Base-by-base conservation (phyloP, 1,140 invertebrate species). In the Scaptomyza graminum region DNA sequence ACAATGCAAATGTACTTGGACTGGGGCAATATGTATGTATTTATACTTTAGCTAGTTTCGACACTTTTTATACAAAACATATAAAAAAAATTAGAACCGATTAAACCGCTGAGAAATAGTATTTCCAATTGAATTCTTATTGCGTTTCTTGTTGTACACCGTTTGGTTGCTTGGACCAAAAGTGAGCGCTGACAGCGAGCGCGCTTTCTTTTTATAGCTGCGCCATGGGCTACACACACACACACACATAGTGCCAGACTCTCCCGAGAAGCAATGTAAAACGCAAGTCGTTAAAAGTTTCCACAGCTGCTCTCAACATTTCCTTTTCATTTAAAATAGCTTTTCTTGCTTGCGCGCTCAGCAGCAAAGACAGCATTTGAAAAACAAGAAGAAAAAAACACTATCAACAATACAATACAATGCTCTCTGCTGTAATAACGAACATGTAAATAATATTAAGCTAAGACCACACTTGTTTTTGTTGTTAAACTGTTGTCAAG, bases 151-250 rank as follows among this genome's bases (percentile, higher is more conserved):
- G 63, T 43, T 81, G 72, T 75, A 70, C 70, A 79, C 78, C 81
- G 81, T 76, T 87, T 83, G 84, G 76, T 88, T 51, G 82, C 74
- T 82, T 78, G 18, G 75, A 87, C 83, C 84, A 89, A 89, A 83
- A 88, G 83, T 88, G 83, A 88, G 83, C 79, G 76, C 79, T 71
- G 79, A 79, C 76, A 74, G 72, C 84, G 76, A 88, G 57, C 69
- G 76, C 69, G 64, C 63, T 89, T 89, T 84, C 76, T 84, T 88
- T 87, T 89, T 88, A 88, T 87, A 87, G 83, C 74, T 57, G 43
- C 71, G 66, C 41, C 49, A 41, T 15, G 18, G n/a, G 50, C 51
- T n/a, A 68, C 43, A 12, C 22, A 39, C 5, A 15, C 7, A 56
- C 7, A 18, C 37, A 37, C 22, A 46, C 12, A 59, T 12, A 44